Base-by-base conservation (phyloP, 1,140 invertebrate genomes). In the Anadara kagoshimensis region DNA sequence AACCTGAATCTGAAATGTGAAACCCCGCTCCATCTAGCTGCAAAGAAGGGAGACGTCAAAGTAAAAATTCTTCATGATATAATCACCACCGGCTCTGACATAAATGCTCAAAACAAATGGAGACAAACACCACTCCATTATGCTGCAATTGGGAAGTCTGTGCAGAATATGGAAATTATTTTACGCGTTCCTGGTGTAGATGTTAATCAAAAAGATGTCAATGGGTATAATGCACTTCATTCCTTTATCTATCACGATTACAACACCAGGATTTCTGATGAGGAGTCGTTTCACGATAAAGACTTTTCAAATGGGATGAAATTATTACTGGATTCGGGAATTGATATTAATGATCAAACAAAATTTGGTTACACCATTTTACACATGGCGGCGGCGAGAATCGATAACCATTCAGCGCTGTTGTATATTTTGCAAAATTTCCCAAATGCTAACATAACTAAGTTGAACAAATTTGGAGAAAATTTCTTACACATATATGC, bases 401-500 rank as follows among this genome's bases (percentile, higher is more conserved):
- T 43, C 7, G 69, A 64, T 20, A 72, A 72, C 29, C 41, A 51
- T 12, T 26, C 18, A 20, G n/a, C 65, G 7, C 8, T 72, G 10
- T 24, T 36, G 18, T 41, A 44, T 7, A 47, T 72, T 0, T 16
- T 72, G n/a, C 11, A 26, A 49, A 58, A 58, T 16, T 49, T 47
- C 43, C 11, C 24, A 5, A 57, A 1, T 12, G 22, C 36, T 24
- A 47, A 49, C 1, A 14, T 65, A 24, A 0, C 58, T 0, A 24
- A 16, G 2, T 11, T 22, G 11, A 45, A 36, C 29, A 65, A 45
- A 5, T 49, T 58, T 18, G 69, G 56, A 14, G 69, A 72, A 49
- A 72, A 65, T 58, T 72, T 72, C 18, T 16, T 72, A 36, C 69
- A 72, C 65, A 18, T 72, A 1, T 72, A 72, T n/a, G 26, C 24